Base-by-base conservation (phyloP, 2,797 vertebrate species). In the Hydrophis major region DNA sequence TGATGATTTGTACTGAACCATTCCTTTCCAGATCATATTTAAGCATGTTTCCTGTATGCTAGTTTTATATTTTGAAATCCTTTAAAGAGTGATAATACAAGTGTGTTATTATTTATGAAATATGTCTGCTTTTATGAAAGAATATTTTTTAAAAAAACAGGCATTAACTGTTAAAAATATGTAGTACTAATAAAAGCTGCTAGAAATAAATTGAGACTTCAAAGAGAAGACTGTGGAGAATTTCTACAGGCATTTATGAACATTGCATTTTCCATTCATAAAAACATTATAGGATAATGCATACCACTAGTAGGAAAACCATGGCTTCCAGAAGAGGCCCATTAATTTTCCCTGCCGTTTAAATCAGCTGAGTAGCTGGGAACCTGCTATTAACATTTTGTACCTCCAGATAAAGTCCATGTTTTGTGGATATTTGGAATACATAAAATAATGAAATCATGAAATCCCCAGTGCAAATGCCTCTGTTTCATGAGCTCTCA, bases 221-320 rank as follows among this genome's bases (percentile, higher is more conserved):
- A 47, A n/a, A 91, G 90, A 42, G 8, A 61, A 91, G 27, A 50
- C 74, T 78, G 28, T 86, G 37, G 42, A 91, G 90, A 91, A 86
- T 91, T 86, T 59, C 42, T 91, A 60, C 2, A n/a, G 57, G 56
- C 86, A n/a, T 86, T 27, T 86, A 60, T 60, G 57, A 91, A 50
- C 90, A 91, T 91, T 18, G 18, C 57, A 61, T 91, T 86, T 60
- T 42, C 74, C 86, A 59, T 86, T 91, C 57, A 83, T 59, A 91
- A 59, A 69, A 90, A 37, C 53, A 47, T 90, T n/a, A 56, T 32
- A 50, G 32, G 59, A 61, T 57, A 59, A 59, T 83, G 47, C 28
- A 20, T 11, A 91, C 11, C 74, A 83, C 74, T 47, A 83, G 74
- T 47, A 83, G 74, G 32, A 42, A 83, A 83, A 83, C 74, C 20